Percentiles rank a stretch among this genome's conserved stretches.
Evolutionary conservation across 23 tunicate genomes (phyloP).

Genomic region (Aplidium turbinatum): DNA sequence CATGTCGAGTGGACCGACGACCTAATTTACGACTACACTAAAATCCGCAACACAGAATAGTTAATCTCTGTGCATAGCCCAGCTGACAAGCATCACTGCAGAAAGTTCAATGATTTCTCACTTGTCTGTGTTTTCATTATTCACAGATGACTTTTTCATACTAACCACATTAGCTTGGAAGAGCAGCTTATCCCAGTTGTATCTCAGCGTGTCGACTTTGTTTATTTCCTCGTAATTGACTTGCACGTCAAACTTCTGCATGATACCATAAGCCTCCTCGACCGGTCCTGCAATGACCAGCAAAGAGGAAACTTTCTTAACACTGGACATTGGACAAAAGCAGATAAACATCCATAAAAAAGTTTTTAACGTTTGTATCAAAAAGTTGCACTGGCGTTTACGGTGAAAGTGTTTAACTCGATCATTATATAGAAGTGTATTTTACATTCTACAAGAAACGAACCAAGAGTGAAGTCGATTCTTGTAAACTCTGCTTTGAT

Average conservation of each 20-base stretch:
- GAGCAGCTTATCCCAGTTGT: conserved; percentile 90
- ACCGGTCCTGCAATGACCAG: conserved; percentile 94
- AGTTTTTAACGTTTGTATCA: background rate
- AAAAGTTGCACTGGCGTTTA: background rate
- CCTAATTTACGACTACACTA: no score
- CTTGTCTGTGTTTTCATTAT: no score
- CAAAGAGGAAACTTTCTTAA: background rate
- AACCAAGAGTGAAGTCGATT: conserved; percentile 85
- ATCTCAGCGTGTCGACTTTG: conserved; percentile 91
- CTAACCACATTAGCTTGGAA: conserved; percentile 80
- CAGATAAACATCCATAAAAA: background rate
- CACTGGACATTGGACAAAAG: background rate
- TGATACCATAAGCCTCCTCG: conserved; percentile 92
- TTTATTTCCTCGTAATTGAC: conserved; percentile 86
- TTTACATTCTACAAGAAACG: no score
- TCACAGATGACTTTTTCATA: background rate
- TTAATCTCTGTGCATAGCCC: no score
- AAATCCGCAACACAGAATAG: no score
- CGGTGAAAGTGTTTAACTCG: background rate
- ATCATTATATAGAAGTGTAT: background rate
- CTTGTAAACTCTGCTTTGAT: conserved; percentile 89
- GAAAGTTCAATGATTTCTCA: no score
- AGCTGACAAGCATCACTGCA: no score
- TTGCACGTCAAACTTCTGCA: conserved; percentile 89
- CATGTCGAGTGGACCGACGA: no score